A percentile compares a stretch with the other conserved stretches of the same genome.
Conservation (phyloP, 2,888 invertebrate species). For the Catocala nupta region DNA sequence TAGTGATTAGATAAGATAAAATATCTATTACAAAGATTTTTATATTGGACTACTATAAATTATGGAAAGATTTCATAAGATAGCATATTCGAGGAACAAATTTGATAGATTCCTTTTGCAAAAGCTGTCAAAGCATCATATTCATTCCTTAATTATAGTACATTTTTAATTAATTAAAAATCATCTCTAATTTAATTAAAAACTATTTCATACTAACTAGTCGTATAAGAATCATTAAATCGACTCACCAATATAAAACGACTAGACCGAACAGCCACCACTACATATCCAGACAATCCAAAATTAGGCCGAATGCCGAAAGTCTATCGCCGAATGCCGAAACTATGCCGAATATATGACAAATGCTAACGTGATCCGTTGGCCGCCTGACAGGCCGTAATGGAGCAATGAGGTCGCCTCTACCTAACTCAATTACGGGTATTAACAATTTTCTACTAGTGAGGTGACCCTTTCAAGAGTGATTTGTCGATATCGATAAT, state of each 20-base stretch:
- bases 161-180: too few species aligned
- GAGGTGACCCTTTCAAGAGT: conserved; percentile 49
- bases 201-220: neutral
- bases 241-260: conserved; percentile 45
- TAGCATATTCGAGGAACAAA: too few species aligned
- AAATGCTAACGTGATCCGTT: conserved; percentile 48
- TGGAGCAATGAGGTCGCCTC: conserved; percentile 77
- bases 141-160: too few species aligned
- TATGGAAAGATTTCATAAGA: too few species aligned
- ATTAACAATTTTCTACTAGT: conserved; percentile 82
- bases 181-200: too few species aligned
- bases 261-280: conserved; percentile 36
- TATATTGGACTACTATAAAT: too few species aligned
- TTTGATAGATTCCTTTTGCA: too few species aligned
- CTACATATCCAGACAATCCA: conserved; percentile 58
- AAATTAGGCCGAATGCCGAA: conserved; percentile 19
- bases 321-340: conserved; percentile 23
- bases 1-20: too few species aligned
- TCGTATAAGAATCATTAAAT: neutral
- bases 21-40: too few species aligned
- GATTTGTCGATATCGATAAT: conserved; percentile 12
- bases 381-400: conserved; percentile 67
- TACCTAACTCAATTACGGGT: conserved; percentile 85
- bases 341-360: conserved; percentile 34
- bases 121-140: too few species aligned